Base-by-base conservation (phyloP, 1,140 invertebrate species). In the Oscheius sp. region DNA sequence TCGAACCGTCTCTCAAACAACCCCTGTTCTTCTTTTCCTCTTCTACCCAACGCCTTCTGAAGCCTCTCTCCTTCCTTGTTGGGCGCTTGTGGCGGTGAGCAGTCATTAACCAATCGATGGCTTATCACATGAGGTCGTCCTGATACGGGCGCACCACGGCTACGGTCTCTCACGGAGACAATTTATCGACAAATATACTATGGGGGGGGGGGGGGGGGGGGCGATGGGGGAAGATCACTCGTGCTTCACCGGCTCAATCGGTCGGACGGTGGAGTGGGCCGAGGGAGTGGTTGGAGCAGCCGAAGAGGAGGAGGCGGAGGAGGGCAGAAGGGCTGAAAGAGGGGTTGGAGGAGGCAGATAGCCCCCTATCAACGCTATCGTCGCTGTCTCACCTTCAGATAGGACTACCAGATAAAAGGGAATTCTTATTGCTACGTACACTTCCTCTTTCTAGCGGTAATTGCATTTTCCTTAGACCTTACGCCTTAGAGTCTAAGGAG, bases 81-180 rank as follows among this genome's bases (percentile, higher is more conserved):
- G 7, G 49, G 23, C 49, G 49, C 23, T 23, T n/a, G 49, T 7
- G 38, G 38, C 38, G 38, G n/a, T 55, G 49, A 13, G 49, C 49
- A 55, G 49, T 55, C 49, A 55, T 55, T 55, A 55, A 10, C 38
- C 49, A 23, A 55, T 55, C 49, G 49, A 55, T 55, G 49, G 7
- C 49, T 55, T 55, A 55, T 55, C 49, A 55, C 15, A 55, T 15
- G 7, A 23, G 7, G 7, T 7, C 7, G 49, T 13, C n/a, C 49
- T 55, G 49, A 55, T 55, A 55, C 49, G 49, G 23, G n/a, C 7
- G 38, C 7, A 42, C 7, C 38, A 10, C 38, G 38, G 10, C 38
- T 42, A 10, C n/a, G 38, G 10, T 42, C n/a, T 10, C 10, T 10
- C 38, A 42, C 7, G n/a, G 38, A 42, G n/a, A 42, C 7, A 42